Base-by-base conservation (phyloP, 2,888 invertebrate genomes). In the Napeogenes sylphis region DNA sequence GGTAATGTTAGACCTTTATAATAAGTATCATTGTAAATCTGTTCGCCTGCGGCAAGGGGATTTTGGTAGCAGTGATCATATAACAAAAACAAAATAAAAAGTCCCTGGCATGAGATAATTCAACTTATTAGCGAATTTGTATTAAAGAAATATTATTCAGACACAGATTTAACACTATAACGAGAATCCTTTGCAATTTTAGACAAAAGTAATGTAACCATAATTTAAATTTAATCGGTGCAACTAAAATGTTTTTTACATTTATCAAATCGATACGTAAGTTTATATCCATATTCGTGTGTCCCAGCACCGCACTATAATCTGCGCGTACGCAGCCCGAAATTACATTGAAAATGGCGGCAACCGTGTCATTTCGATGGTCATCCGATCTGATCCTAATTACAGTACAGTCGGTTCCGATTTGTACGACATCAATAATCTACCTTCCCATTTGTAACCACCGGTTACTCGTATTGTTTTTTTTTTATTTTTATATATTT, bases 311-410 rank as follows among this genome's bases (percentile, higher is more conserved):
- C 70, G 80, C 83, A 80, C 85, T 85, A 81, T 87, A 89, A 90
- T 90, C 87, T 85, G 81, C 77, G 79, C 80, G 71, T 77, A 80
- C 81, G 79, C 82, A 83, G 66, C 70, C 79, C 79, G 72, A 83
- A 85, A 88, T 87, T 85, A 84, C 75, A 71, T 67, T 67, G 79
- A 80, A 83, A 78, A 85, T 81, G 84, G 81, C 82, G 73, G 80
- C 77, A 77, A 81, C 79, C 82, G 79, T 88, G 86, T 90, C 87
- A 89, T 90, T 89, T 90, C 80, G 81, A 77, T 76, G 80, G 81
- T 81, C 82, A 78, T 75, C 75, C 58, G 62, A 65, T 65, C 69
- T 45, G 72, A 70, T 71, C 76, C 70, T 85, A 85, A 87, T 87
- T 84, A 84, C 80, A 71, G 65, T 74, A 75, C 75, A 66, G 71